phyloP scores from a whole-genome alignment of 1,140 invertebrate genomes.

The Popillia japonica region DNA sequence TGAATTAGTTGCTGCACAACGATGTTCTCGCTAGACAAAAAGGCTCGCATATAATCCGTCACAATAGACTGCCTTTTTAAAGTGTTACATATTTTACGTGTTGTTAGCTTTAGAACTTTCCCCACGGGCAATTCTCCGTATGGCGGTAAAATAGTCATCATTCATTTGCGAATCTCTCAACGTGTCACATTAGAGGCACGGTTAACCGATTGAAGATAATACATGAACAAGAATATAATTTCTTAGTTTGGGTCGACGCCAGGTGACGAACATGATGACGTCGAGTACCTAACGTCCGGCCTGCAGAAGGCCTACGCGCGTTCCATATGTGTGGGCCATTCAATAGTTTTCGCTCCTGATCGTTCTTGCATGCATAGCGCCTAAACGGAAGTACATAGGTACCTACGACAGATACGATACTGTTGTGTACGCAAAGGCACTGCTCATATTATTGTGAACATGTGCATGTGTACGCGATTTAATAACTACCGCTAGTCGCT shows the following conservation, averaged over 20 bases:
- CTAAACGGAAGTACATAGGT: background rate
- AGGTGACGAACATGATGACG: background rate
- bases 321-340: background rate
- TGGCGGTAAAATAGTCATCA: background rate
- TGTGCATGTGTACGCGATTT: background rate
- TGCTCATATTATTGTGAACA: background rate
- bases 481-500: conserved; percentile 1
- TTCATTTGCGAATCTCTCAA: background rate
- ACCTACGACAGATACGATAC: background rate
- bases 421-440: background rate
- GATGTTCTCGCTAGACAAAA: background rate
- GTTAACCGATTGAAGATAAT: background rate
- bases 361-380: background rate
- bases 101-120: conserved; percentile 3
- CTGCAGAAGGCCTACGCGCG: background rate
- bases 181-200: conserved; percentile 5
- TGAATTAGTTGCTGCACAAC: background rate
- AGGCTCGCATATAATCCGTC: background rate
- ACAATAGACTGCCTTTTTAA: conserved; percentile 23
- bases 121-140: background rate
- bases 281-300: background rate
- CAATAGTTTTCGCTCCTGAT: conserved; percentile 2
- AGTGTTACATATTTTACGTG: conserved; percentile 28
- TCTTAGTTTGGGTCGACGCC: background rate
- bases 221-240: background rate